Percentiles rank a stretch among this genome's conserved stretches.
These are phyloP conservation scores for Columba livia DNA, from an alignment of 2,113 vertebrate species.

Conservation along the genomic window DNA sequence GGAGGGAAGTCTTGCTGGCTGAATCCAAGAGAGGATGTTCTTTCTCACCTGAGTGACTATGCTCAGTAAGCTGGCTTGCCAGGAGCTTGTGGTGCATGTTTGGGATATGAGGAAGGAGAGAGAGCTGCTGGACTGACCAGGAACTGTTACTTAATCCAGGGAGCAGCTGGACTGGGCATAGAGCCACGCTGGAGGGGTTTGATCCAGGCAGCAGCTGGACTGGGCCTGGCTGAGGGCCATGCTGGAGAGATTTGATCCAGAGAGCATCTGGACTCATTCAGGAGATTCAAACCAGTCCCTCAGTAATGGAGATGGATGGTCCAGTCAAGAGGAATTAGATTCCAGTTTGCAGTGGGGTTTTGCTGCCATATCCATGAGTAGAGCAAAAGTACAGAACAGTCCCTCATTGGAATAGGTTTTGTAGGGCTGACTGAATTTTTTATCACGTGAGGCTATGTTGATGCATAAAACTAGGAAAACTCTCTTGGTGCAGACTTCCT, in stretches of 20 bases:
- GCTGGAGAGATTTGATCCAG: neutral
- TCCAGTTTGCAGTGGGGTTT: neutral
- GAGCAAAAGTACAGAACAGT: neutral
- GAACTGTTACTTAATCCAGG: slow-evolving; percentile 17
- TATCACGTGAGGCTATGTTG: neutral
- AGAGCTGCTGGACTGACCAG: neutral
- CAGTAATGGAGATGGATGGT: neutral
- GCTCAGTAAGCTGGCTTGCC: neutral
- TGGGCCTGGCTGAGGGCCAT: slow-evolving; percentile 19
- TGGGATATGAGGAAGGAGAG: neutral
- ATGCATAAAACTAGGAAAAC: neutral
- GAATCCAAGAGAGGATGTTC: neutral
- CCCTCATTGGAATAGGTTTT: neutral
- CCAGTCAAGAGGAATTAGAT: neutral
- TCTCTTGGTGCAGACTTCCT: neutral
- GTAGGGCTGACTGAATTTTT: neutral
- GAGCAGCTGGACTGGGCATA: slow-evolving; percentile 37
- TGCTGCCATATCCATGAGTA: neutral
- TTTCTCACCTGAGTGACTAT: neutral
- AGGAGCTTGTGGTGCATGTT: neutral
- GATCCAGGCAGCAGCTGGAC: slow-evolving; percentile 57
- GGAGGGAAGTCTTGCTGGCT: neutral
- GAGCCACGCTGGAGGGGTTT: slow-evolving; percentile 31
- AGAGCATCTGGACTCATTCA: slow-evolving; percentile 41
- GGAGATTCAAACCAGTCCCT: neutral